Percentiles rank a stretch among this genome's conserved stretches.
These are phyloP conservation scores for Tadarida brasiliensis DNA, from an alignment of 2,797 vertebrate genomes.

Conservation along the genomic window DNA sequence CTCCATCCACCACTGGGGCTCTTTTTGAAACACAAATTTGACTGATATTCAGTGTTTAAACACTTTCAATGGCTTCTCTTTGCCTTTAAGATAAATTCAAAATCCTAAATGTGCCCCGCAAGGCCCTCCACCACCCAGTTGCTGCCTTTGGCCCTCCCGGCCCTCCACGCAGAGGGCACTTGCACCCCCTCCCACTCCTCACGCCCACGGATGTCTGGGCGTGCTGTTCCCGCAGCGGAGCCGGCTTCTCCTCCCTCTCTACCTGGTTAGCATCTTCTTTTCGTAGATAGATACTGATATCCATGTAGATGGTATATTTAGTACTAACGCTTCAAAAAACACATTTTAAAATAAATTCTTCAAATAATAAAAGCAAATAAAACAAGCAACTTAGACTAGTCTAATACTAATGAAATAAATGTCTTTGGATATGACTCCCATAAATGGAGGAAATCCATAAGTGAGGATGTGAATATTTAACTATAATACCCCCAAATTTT, in stretches of 20 bases:
- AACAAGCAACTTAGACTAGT: neutral
- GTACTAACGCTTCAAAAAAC: neutral
- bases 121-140: too few species aligned
- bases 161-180: too few species aligned
- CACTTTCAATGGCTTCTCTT: neutral
- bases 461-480: neutral
- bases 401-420: neutral
- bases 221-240: neutral
- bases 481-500: neutral
- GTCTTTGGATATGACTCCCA: neutral
- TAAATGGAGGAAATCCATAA: neutral
- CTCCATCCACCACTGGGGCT: neutral
- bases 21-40: constrained; percentile 10
- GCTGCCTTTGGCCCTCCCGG: neutral
- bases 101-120: neutral
- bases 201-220: neutral
- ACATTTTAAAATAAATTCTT: neutral
- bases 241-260: neutral
- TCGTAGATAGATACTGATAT: neutral
- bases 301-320: neutral
- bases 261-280: neutral
- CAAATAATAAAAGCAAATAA: neutral
- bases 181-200: neutral
- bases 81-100: neutral
- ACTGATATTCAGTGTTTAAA: neutral